Percentiles rank a stretch among this genome's conserved stretches.
These are phyloP conservation scores for Oreochromis mossambicus DNA, from an alignment of 2,797 vertebrate genomes.

Conservation along the genomic window DNA sequence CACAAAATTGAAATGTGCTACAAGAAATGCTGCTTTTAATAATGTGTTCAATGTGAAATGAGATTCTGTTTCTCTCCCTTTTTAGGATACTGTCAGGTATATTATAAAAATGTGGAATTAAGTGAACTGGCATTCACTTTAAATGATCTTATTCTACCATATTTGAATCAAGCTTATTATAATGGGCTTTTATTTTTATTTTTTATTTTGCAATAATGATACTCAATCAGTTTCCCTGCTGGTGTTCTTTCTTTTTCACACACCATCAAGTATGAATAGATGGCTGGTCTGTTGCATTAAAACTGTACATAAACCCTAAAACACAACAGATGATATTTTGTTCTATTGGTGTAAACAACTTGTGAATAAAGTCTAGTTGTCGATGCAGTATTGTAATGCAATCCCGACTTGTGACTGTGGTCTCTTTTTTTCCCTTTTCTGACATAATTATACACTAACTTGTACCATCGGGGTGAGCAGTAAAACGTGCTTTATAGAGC, in stretches of 20 bases:
- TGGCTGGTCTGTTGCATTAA: slow-evolving; percentile 31
- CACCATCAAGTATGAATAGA: slow-evolving; percentile 3
- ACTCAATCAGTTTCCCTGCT: neutral
- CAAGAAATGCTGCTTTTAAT: neutral
- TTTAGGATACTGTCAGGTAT: neutral
- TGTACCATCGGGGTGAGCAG: neutral
- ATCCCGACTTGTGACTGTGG: neutral
- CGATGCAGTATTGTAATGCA: slow-evolving; percentile 66
- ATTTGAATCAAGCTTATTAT: neutral
- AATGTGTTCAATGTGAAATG: neutral
- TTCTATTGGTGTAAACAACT: slow-evolving; percentile 76
- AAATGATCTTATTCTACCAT: neutral
- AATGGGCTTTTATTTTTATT: neutral
- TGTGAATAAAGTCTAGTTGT: slow-evolving; percentile 83
- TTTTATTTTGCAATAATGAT: neutral
- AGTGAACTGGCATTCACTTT: neutral
- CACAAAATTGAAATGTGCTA: neutral
- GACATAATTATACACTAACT: neutral
- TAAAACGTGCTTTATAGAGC: slow-evolving; percentile 12
- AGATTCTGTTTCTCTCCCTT: neutral
- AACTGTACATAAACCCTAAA: slow-evolving; percentile 72
- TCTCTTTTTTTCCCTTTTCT: neutral
- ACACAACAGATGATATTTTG: slow-evolving; percentile 79
- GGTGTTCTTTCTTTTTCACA: neutral
- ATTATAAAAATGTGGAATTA: neutral